Conservation (phyloP, 2,113 vertebrate genomes). For the Phycodurus eques region DNA sequence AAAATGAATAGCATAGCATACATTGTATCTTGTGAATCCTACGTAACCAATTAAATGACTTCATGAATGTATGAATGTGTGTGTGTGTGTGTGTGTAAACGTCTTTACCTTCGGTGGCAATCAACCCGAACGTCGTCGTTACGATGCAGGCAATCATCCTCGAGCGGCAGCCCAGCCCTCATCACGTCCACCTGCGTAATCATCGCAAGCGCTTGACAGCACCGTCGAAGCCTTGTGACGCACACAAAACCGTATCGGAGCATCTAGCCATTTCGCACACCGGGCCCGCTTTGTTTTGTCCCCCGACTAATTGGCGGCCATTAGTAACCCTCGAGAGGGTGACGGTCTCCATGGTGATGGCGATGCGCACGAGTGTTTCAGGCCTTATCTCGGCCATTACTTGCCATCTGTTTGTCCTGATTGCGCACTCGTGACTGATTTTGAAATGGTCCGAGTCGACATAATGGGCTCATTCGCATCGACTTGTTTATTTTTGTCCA, state of each 20-base stretch:
- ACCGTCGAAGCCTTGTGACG: constrained; percentile 26
- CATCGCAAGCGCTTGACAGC: constrained; percentile 15
- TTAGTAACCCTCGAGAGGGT: constrained; percentile 58
- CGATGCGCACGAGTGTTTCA: constrained; percentile 32
- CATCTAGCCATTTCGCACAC: constrained; percentile 63
- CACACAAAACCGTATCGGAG: constrained; percentile 45
- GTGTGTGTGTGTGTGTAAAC: too few species aligned
- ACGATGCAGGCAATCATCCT: background rate
- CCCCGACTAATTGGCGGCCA: constrained; percentile 60
- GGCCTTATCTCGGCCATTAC: constrained; percentile 53
- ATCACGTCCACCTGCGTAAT: constrained; percentile 32
- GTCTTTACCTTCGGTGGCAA: too few species aligned
- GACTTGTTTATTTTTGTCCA: background rate
- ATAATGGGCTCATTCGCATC: constrained; percentile 25
- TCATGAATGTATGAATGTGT: too few species aligned
- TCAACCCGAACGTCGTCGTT: too few species aligned
- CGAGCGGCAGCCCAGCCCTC: constrained; percentile 17
- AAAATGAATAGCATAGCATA: too few species aligned
- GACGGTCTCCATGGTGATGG: constrained; percentile 69
- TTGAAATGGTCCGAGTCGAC: constrained; percentile 43
- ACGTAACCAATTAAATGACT: too few species aligned
- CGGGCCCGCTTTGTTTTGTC: constrained; percentile 57
- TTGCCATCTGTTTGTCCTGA: constrained; percentile 63
- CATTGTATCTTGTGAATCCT: too few species aligned
- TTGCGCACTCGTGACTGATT: constrained; percentile 28